Conservation (phyloP, 2,113 vertebrate species). For the Emydocephalus ijimae region DNA sequence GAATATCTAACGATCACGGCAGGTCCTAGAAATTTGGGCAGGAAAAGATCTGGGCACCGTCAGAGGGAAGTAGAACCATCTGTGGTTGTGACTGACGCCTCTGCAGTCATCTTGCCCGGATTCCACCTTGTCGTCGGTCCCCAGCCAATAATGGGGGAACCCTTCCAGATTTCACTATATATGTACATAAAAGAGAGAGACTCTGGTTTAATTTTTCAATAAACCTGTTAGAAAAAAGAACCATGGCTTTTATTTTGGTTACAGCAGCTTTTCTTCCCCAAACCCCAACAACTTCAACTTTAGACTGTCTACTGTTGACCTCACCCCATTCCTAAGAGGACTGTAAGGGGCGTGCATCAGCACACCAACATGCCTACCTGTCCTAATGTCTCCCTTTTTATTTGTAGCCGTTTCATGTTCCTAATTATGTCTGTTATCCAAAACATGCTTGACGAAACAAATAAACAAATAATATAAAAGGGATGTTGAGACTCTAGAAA, state of each 20-base stretch:
- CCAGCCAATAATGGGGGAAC: conserved; percentile 61
- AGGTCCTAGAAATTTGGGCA: neutral
- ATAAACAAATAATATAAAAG: too few relatives aligned
- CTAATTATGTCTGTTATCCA: too few relatives aligned
- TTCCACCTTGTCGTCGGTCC: conserved; percentile 55
- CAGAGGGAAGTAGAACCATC: rapidly evolving
- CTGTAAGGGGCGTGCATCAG: too few relatives aligned
- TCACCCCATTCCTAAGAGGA: too few relatives aligned
- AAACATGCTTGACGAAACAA: too few relatives aligned
- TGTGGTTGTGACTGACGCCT: neutral
- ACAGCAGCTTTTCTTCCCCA: neutral
- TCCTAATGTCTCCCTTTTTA: too few relatives aligned
- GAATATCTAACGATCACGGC: neutral
- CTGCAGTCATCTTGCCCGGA: neutral
- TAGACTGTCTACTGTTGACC: too few relatives aligned
- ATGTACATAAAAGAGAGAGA: conserved; percentile 82
- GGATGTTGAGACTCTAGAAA: too few relatives aligned
- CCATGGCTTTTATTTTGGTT: neutral
- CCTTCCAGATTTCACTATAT: conserved; percentile 68
- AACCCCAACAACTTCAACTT: too few relatives aligned
- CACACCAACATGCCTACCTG: too few relatives aligned
- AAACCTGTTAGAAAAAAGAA: conserved; percentile 56
- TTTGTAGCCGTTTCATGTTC: too few relatives aligned
- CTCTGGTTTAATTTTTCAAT: conserved; percentile 92
- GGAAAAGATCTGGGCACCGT: rapidly evolving